phyloP scores from a whole-genome alignment of 2,113 vertebrate genomes.

The Ranitomeya variabilis region DNA sequence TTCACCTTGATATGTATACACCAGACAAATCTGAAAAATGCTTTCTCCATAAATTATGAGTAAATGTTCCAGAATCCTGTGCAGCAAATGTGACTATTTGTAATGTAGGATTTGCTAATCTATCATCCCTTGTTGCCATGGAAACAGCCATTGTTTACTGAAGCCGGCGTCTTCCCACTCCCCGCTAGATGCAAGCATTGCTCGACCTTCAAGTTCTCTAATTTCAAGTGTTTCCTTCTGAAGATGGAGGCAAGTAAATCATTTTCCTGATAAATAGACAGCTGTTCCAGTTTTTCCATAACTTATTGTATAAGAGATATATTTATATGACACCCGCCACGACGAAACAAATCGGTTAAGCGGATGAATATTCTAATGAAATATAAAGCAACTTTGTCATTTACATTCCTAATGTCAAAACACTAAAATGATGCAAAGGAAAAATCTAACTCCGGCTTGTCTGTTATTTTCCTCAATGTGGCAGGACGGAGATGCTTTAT shows the following conservation, averaged over 20 bases:
- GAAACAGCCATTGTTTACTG: constrained; percentile 55
- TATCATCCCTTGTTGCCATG: constrained; percentile 38
- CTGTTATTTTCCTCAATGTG: not conserved
- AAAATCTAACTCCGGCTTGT: not conserved
- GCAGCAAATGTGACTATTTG: constrained; percentile 40
- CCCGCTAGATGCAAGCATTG: constrained; percentile 15
- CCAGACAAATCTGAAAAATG: not conserved
- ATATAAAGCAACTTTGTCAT: not conserved
- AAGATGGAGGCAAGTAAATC: constrained; percentile 33
- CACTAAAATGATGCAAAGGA: not conserved
- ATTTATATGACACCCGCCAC: constrained; percentile 6
- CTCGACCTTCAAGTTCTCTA: constrained; percentile 45
- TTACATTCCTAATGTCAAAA: constrained; percentile 12
- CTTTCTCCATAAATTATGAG: not conserved
- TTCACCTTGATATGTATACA: not conserved
- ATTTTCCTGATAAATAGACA: constrained; percentile 12
- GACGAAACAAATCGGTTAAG: not conserved
- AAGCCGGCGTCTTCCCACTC: constrained; percentile 25
- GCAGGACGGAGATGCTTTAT: not conserved
- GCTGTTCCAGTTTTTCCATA: not conserved
- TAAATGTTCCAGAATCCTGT: constrained; percentile 9
- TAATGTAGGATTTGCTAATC: constrained; percentile 31
- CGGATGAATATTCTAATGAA: constrained; percentile 10
- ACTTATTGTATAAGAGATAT: not conserved
- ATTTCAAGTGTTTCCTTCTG: constrained; percentile 34